Evolutionary conservation across 92 coral and sea anemone genomes (phyloP).

Genomic region (Siderastrea siderea): DNA sequence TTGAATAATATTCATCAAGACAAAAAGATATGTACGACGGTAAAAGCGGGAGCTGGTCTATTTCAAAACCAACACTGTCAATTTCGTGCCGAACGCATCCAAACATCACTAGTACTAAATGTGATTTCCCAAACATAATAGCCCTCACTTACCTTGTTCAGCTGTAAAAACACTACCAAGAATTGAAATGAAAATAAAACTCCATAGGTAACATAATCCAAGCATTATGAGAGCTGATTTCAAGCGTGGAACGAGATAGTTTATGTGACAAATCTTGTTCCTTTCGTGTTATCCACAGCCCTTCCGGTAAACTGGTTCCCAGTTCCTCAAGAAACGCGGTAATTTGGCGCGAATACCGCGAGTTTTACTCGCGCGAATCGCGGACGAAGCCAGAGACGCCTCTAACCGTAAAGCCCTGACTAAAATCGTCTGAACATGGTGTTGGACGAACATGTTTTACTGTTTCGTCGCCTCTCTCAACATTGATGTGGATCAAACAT

Average conservation of each 20-base stretch:
- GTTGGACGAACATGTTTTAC: no score
- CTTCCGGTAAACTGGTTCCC: constrained; percentile 30
- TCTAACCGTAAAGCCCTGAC: no score
- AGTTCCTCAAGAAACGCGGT: not conserved
- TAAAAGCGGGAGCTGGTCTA: not conserved
- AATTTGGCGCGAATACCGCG: no score
- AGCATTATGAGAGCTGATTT: not conserved
- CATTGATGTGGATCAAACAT: no score
- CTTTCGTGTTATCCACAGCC: not conserved
- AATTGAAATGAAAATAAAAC: not conserved
- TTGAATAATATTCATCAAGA: not conserved
- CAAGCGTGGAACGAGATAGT: not conserved
- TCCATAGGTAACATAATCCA: not conserved
- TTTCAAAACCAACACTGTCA: not conserved
- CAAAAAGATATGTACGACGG: not conserved
- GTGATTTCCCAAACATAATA: not conserved
- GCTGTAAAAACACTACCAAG: constrained; percentile 2
- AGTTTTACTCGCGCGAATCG: no score
- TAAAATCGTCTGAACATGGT: no score
- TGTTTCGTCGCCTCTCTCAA: no score
- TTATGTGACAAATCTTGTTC: not conserved
- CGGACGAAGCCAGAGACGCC: no score
- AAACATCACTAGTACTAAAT: no score
- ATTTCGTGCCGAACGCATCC: not conserved
- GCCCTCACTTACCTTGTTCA: not conserved